Evolutionary conservation across 2,888 invertebrate genomes (phyloP), one percentile per base, ranked within the genome.

Genomic region (Podabrus alpinus): DNA sequence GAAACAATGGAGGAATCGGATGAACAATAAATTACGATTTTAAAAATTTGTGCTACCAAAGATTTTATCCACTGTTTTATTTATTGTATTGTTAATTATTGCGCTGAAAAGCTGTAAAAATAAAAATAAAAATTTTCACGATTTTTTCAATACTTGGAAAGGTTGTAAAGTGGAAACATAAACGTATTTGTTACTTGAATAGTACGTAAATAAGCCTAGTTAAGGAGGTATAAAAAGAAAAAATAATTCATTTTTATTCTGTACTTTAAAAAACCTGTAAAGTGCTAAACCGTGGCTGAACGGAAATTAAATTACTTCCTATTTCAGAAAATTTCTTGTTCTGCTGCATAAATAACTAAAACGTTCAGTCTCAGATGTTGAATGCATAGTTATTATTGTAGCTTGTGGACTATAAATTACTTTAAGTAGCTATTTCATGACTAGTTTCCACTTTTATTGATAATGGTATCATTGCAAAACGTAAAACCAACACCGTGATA

Each of bases 381-480:
- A 75, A 75, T 72, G 75, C 75, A 75, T 72, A 72, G 75, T 75
- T 75, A 75, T 75, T 75, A 75, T 71, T 75, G 71, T 75, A 75
- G 69, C 75, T 75, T 75, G 75, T 66, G 75, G 68, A 66, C 69
- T 45, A 75, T 75, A 75, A 75, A 75, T 75, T 72, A 66, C 75
- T 72, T 71, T 72, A 75, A 75, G 72, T 75, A 72, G 75, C 72
- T 71, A 69, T 72, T 72, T 71, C 72, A 75, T 69, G 69, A 71
- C 68, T 72, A 66, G 67, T 67, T 68, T 67, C 67, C 68, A 71
- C 71, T 75, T 75, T 75, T 75, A 75, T 75, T 75, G 75, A 71
- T 71, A 75, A 75, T 71, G 64, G 71, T 68, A 61, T 67, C 68
- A 61, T 25, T 68, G 66, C 61, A 68, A 61, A 72, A 67, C 61